These are phyloP conservation scores for Acrocyrtus sp. DNA, from an alignment of 2,888 invertebrate species.

Conservation along the genomic window DNA sequence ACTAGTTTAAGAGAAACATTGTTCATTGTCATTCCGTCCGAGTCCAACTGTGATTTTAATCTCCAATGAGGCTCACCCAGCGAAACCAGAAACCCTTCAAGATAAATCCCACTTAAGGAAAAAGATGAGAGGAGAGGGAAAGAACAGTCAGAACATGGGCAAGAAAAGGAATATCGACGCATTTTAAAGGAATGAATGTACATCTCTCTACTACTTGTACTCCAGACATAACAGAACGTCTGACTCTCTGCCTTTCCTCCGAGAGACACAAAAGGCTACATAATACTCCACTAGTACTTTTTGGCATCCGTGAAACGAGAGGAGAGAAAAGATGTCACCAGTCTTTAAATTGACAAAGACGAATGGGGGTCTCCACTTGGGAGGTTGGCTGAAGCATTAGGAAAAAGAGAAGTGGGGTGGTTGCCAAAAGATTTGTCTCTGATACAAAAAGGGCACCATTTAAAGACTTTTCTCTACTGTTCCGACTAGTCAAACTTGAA, in stretches of 20 bases:
- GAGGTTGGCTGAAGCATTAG: conserved; percentile 48
- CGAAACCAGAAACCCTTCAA: conserved; percentile 45
- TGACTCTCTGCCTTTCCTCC: too few species aligned
- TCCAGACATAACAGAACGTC: too few species aligned
- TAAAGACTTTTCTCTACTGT: conserved; percentile 31
- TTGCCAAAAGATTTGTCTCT: conserved; percentile 53
- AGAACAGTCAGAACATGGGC: background rate
- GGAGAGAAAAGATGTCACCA: conserved; percentile 55
- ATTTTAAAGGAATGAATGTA: too few species aligned
- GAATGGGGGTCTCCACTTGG: conserved; percentile 53
- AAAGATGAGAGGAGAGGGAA: conserved; percentile 5
- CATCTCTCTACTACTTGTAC: too few species aligned
- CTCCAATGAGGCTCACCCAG: conserved; percentile 42
- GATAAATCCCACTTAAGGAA: conserved; percentile 45
- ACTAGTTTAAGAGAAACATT: conserved; percentile 47
- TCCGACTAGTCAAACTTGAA: conserved; percentile 18
- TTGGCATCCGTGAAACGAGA: conserved; percentile 39
- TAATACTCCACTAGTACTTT: conserved; percentile 11
- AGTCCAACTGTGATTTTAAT: conserved; percentile 47
- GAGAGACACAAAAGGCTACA: conserved; percentile 2
- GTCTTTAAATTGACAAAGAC: conserved; percentile 58
- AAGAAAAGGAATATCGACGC: background rate
- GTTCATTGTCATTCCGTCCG: conserved; percentile 47
- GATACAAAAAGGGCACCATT: conserved; percentile 53
- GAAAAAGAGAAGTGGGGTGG: conserved; percentile 48